A percentile compares a stretch with the other conserved stretches of the same genome.
Evolutionary conservation across 2,797 vertebrate genomes (phyloP).

Genomic region (Premnoplex brunnescens): DNA sequence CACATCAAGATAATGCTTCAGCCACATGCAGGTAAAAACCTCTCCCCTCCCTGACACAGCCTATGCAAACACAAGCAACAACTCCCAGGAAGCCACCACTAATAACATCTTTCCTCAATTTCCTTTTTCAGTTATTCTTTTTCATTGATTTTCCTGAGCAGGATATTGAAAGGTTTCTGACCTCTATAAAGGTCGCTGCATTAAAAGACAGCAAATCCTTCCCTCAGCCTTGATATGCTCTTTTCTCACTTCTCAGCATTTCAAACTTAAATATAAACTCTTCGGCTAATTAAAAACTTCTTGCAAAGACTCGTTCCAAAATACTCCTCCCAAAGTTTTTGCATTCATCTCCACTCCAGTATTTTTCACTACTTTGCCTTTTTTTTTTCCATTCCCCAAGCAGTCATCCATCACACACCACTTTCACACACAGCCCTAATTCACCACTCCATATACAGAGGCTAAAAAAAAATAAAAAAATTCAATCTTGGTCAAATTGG

Average conservation of each 20-base stretch:
- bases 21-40: not conserved
- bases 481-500: not conserved
- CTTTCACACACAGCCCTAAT: not conserved
- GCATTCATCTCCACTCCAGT: not conserved
- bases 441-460: not conserved
- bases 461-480: not conserved
- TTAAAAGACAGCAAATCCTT: not conserved
- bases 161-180: constrained; percentile 38
- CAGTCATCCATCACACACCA: not conserved
- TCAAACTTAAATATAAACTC: not conserved
- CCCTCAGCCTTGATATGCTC: not conserved
- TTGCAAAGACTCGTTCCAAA: not conserved
- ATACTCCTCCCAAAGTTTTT: not conserved
- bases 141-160: not conserved
- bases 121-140: not conserved
- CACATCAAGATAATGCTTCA: constrained; percentile 14
- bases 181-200: not conserved
- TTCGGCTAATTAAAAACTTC: not conserved
- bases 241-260: not conserved
- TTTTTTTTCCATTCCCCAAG: not conserved
- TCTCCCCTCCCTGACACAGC: not conserved
- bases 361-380: not conserved
- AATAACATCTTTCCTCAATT: constrained; percentile 15
- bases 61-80: not conserved
- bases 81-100: not conserved